A percentile compares a stretch with the other conserved stretches of the same genome.
phyloP scores from a whole-genome alignment of 1,140 invertebrate species.

The Varroa destructor region DNA sequence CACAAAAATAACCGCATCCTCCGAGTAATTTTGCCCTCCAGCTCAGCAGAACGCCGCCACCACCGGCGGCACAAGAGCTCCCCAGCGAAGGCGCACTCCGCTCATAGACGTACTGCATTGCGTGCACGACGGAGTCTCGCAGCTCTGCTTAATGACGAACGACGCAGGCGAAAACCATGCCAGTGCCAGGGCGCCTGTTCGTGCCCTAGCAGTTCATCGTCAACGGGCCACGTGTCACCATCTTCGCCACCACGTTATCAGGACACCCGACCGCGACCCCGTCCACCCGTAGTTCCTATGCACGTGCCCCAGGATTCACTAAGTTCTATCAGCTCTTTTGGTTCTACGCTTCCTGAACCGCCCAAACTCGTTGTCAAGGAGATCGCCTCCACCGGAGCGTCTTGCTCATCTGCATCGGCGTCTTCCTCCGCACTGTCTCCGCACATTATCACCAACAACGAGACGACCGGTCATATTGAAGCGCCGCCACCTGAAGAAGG shows the following conservation, averaged over 20 bases:
- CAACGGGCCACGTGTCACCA: not conserved
- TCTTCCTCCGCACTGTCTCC: not conserved
- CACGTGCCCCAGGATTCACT: slow-evolving; percentile 17
- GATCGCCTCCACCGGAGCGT: no score
- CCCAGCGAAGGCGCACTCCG: slow-evolving; percentile 9
- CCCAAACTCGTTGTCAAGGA: not conserved
- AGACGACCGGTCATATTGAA: slow-evolving; percentile 1
- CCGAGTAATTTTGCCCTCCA: slow-evolving; percentile 15
- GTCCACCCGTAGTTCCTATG: slow-evolving; percentile 12
- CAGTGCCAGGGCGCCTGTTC: slow-evolving; percentile 34
- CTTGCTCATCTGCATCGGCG: not conserved
- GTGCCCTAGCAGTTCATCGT: slow-evolving; percentile 24
- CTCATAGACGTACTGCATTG: slow-evolving; percentile 13
- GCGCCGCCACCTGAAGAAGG: not conserved
- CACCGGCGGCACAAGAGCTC: slow-evolving; percentile 17
- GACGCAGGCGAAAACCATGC: slow-evolving; percentile 27
- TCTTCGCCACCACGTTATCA: not conserved
- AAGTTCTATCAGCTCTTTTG: slow-evolving; percentile 22
- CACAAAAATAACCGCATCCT: slow-evolving; percentile 18
- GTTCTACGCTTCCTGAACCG: not conserved
- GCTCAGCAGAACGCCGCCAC: slow-evolving; percentile 14
- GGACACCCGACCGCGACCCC: slow-evolving; percentile 18
- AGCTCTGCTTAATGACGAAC: slow-evolving; percentile 28
- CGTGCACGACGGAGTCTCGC: slow-evolving; percentile 7
- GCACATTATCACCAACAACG: not conserved